Evolutionary conservation across 2,888 invertebrate genomes (phyloP).

Genomic region (Melangyna quadrimaculata): DNA sequence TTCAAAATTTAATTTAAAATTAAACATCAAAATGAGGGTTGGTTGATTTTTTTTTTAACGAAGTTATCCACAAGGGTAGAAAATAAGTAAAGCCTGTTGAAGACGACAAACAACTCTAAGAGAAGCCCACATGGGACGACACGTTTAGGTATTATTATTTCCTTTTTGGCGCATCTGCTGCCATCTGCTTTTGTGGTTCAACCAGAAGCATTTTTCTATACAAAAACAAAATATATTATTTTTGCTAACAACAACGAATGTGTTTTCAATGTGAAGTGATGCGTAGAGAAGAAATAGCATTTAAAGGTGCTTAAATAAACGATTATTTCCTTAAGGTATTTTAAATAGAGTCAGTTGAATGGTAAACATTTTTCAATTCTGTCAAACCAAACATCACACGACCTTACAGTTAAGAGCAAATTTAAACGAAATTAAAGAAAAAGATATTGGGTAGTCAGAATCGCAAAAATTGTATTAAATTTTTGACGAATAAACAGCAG

Average conservation of each 20-base stretch:
- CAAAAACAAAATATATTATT: neutral
- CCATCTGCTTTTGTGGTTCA: constrained; percentile 12
- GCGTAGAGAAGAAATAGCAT: neutral
- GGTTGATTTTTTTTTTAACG: constrained; percentile 27
- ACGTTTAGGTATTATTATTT: neutral
- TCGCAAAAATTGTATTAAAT: too few relatives aligned
- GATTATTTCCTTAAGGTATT: neutral
- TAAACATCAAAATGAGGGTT: constrained; percentile 54
- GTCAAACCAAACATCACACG: too few relatives aligned
- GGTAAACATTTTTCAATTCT: too few relatives aligned
- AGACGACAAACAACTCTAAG: neutral
- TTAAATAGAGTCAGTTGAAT: too few relatives aligned
- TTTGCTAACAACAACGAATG: neutral
- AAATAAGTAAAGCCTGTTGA: constrained; percentile 22
- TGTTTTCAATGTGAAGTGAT: neutral
- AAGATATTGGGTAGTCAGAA: too few relatives aligned
- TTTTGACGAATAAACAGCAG: too few relatives aligned
- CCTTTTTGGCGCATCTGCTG: neutral
- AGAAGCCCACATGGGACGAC: constrained; percentile 30
- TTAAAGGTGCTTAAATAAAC: neutral
- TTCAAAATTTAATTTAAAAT: constrained; percentile 56
- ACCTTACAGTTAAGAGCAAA: too few relatives aligned
- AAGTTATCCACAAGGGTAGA: constrained; percentile 9
- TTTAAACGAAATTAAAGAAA: too few relatives aligned
- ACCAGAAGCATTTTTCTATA: neutral